Conservation (phyloP, 2,888 invertebrate genomes). For the Leucozona laternaria region DNA sequence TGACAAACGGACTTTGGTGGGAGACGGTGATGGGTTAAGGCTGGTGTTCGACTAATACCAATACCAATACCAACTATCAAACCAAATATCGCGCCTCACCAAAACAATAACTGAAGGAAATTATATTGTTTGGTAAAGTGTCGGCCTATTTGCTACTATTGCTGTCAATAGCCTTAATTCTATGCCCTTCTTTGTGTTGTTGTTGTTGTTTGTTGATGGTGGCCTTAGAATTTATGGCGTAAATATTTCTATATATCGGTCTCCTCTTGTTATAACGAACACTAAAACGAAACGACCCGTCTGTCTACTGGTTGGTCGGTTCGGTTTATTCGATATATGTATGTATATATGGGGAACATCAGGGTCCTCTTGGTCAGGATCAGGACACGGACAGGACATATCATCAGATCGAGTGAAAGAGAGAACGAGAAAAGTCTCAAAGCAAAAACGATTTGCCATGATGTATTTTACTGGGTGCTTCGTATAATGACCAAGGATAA, state of each 20-base stretch:
- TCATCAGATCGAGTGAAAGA: conserved; percentile 26
- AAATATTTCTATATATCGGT: conserved; percentile 45
- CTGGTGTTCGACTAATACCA: conserved; percentile 15
- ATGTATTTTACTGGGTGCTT: conserved; percentile 74
- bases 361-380: conserved; percentile 15
- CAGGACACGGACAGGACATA: conserved; percentile 25
- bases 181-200: conserved; percentile 11
- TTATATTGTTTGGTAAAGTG: conserved; percentile 69
- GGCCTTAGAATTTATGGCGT: conserved; percentile 63
- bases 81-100: conserved; percentile 45
- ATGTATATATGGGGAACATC: neutral
- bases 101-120: conserved; percentile 68
- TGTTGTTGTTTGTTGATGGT: conserved; percentile 32
- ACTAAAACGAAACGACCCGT: conserved; percentile 26
- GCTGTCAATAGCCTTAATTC: conserved; percentile 54
- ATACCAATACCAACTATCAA: conserved; percentile 38
- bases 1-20: conserved; percentile 19
- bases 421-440: conserved; percentile 47
- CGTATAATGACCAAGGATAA: conserved; percentile 74
- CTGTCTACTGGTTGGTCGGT: conserved; percentile 28
- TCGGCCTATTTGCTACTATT: conserved; percentile 66
- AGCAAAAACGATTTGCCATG: conserved; percentile 71
- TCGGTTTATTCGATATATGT: neutral
- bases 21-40: neutral
- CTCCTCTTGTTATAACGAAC: conserved; percentile 46